A percentile compares a stretch with the other conserved stretches of the same genome.
phyloP scores from a whole-genome alignment of 2,113 vertebrate species.

The Proterorhinus semilunaris region DNA sequence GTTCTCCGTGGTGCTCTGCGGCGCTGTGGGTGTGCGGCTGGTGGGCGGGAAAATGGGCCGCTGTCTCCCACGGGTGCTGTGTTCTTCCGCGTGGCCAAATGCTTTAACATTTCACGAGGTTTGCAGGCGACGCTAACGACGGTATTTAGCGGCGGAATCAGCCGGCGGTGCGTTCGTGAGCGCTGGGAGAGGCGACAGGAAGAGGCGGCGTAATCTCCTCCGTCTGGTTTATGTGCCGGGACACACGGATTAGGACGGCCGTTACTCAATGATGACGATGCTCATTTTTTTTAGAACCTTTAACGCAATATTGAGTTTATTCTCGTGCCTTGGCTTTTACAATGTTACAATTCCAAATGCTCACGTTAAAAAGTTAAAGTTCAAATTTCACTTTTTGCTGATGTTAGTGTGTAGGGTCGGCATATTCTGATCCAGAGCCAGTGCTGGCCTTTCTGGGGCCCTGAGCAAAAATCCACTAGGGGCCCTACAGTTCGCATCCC shows the following conservation, averaged over 20 bases:
- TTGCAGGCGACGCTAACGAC: neutral
- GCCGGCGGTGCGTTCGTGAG: neutral
- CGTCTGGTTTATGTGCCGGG: neutral
- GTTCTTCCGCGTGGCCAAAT: neutral
- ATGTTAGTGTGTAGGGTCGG: too few species aligned
- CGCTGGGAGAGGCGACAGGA: neutral
- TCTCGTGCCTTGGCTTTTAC: neutral
- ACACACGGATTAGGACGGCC: neutral
- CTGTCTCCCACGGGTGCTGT: slow-evolving; percentile 20
- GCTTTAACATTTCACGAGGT: slow-evolving; percentile 4
- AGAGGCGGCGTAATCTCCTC: neutral
- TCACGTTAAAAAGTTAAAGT: too few species aligned
- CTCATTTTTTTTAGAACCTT: neutral
- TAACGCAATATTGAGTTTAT: neutral
- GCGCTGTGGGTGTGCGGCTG: neutral
- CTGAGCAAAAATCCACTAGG: too few species aligned
- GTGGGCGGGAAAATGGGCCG: slow-evolving; percentile 8
- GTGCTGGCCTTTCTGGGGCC: too few species aligned
- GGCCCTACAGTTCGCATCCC: too few species aligned
- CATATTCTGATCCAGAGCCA: too few species aligned
- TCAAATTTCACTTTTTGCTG: too few species aligned
- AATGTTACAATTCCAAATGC: too few species aligned
- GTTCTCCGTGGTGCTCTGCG: slow-evolving; percentile 7
- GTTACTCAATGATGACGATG: too few species aligned
- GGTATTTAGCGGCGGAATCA: neutral